Evolutionary conservation across 1,140 invertebrate genomes (phyloP).

Genomic region (Megalonaias nervosa): DNA sequence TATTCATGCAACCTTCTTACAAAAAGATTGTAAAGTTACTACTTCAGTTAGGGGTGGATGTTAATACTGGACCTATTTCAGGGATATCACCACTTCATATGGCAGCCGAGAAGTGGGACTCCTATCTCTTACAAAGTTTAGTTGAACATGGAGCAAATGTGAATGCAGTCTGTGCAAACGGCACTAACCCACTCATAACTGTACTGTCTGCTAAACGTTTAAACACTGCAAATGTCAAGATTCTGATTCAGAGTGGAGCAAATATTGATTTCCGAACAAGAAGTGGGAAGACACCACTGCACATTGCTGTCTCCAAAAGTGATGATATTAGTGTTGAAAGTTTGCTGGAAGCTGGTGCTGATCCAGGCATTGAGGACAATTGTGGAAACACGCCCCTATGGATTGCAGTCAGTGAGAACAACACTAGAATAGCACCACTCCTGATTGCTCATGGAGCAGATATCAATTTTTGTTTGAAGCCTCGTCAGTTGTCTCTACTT

Average conservation of each 20-base stretch:
- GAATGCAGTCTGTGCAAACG: constrained; percentile 38
- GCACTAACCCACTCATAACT: constrained; percentile 42
- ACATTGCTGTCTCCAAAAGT: constrained; percentile 51
- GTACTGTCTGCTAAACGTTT: constrained; percentile 37
- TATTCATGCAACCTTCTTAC: constrained; percentile 37
- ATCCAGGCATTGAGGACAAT: constrained; percentile 41
- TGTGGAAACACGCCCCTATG: constrained; percentile 33
- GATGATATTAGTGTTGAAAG: constrained; percentile 46
- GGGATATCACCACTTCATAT: constrained; percentile 49
- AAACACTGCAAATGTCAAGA: constrained; percentile 42
- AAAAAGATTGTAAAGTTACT: constrained; percentile 45
- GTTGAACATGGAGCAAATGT: constrained; percentile 51
- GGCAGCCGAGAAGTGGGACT: constrained; percentile 40
- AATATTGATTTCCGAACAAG: constrained; percentile 40
- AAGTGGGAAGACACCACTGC: constrained; percentile 39
- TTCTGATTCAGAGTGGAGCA: constrained; percentile 50
- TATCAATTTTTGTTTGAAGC: constrained; percentile 15
- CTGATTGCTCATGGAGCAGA: constrained; percentile 26
- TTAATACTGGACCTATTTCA: constrained; percentile 46
- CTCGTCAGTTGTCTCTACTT: constrained; percentile 20
- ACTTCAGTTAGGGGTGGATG: constrained; percentile 42
- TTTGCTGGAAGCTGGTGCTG: constrained; percentile 46
- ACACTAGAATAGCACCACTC: constrained; percentile 20
- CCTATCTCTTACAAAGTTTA: constrained; percentile 36
- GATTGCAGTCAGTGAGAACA: constrained; percentile 32